Evolutionary conservation across 2,113 vertebrate genomes (phyloP).

Genomic region (Rostratula benghalensis): DNA sequence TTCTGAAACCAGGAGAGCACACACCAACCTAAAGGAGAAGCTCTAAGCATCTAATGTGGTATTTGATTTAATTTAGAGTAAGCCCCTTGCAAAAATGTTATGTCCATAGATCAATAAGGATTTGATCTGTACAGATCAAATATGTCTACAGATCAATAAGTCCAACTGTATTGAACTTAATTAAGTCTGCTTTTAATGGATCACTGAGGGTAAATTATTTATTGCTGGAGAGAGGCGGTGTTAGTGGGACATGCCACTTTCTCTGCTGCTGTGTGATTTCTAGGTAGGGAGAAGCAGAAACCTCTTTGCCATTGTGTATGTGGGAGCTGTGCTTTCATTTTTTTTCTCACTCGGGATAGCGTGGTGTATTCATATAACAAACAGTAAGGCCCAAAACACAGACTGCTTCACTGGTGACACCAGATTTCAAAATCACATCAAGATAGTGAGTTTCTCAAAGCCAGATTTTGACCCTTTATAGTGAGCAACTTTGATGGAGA

Average conservation of each 20-base stretch:
- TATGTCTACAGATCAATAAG: neutral
- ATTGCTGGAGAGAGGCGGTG: neutral
- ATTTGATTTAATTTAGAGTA: neutral
- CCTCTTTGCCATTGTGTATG: neutral
- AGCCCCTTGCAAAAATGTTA: neutral
- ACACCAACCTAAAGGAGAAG: neutral
- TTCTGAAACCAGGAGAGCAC: neutral
- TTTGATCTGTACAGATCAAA: neutral
- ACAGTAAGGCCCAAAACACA: neutral
- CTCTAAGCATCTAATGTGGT: neutral
- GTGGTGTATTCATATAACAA: neutral
- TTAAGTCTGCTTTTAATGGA: neutral
- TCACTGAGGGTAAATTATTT: neutral
- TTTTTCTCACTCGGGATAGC: neutral
- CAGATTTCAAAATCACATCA: neutral
- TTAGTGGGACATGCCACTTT: neutral
- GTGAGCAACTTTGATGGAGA: neutral
- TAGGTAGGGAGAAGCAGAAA: neutral
- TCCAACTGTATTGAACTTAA: neutral
- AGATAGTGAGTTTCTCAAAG: neutral
- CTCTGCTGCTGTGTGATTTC: neutral
- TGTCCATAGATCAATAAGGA: neutral
- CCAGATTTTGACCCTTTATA: neutral
- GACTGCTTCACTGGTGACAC: neutral
- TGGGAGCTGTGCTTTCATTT: neutral